These are phyloP conservation scores for Dynastes grantii DNA, from an alignment of 2,888 invertebrate species.

Conservation along the genomic window DNA sequence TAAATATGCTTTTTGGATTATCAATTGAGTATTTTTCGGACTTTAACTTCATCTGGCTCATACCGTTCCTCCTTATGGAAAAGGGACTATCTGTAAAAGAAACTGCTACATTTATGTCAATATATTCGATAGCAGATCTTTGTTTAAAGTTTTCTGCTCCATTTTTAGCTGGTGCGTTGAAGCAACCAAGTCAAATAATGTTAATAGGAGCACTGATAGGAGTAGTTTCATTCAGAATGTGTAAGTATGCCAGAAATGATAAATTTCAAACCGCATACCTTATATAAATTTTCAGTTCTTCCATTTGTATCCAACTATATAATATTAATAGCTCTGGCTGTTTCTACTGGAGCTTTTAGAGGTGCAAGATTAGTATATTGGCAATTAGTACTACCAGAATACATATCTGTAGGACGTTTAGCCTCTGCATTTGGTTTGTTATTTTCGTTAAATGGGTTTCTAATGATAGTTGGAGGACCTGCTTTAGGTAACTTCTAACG, in stretches of 20 bases:
- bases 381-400: conserved; percentile 76
- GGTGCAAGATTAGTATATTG: conserved; percentile 79
- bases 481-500: conserved; percentile 72
- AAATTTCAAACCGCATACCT: no score
- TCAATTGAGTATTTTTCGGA: conserved; percentile 78
- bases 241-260: conserved; percentile 69
- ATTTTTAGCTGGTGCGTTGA: conserved; percentile 76
- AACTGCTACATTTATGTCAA: conserved; percentile 76
- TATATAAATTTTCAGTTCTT: conserved; percentile 56
- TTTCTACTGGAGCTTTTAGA: conserved; percentile 76
- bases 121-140: conserved; percentile 71
- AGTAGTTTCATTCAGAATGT: conserved; percentile 73
- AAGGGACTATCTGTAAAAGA: conserved; percentile 73
- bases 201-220: conserved; percentile 75
- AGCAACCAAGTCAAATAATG: conserved; percentile 75
- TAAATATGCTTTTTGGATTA: conserved; percentile 77
- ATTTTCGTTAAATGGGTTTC: conserved; percentile 77
- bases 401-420: conserved; percentile 76
- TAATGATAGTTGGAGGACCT: conserved; percentile 74
- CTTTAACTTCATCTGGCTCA: conserved; percentile 76
- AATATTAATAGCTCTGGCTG: conserved; percentile 69
- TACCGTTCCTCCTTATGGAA: conserved; percentile 77
- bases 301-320: conserved; percentile 53
- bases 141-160: conserved; percentile 75
- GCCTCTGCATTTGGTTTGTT: conserved; percentile 79